Percentiles rank a stretch among this genome's conserved stretches.
Evolutionary conservation across 2,113 vertebrate species (phyloP).

Genomic region (Xenopus laevis): DNA sequence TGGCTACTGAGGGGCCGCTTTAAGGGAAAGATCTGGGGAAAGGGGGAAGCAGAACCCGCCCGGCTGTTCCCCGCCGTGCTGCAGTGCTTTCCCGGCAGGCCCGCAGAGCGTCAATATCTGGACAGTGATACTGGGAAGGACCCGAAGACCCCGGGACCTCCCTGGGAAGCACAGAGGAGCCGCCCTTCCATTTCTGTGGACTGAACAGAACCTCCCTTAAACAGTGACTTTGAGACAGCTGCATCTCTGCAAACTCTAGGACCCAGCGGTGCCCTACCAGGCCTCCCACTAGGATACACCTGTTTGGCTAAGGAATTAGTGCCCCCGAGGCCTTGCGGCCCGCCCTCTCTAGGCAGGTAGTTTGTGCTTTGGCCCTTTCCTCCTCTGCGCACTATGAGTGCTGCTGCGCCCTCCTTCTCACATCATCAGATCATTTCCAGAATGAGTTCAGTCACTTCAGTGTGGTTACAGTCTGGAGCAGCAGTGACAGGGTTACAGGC

Average conservation of each 20-base stretch:
- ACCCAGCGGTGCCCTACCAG: constrained; percentile 3
- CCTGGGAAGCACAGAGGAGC: too few relatives aligned
- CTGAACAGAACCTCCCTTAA: too few relatives aligned
- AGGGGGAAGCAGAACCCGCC: too few relatives aligned
- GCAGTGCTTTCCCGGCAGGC: too few relatives aligned
- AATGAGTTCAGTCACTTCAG: constrained; percentile 37
- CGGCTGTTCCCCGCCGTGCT: background rate
- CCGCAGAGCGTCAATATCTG: too few relatives aligned
- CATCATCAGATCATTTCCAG: constrained; percentile 34
- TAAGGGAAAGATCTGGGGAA: too few relatives aligned
- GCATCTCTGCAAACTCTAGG: constrained; percentile 33
- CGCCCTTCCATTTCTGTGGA: too few relatives aligned
- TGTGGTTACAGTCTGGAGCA: constrained; percentile 20
- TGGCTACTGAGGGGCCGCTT: too few relatives aligned
- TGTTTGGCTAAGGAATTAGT: constrained; percentile 13
- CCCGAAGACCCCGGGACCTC: too few relatives aligned
- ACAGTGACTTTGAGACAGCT: too few relatives aligned
- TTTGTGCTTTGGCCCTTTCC: constrained; percentile 13
- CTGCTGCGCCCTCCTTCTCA: constrained; percentile 21
- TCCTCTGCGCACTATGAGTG: constrained; percentile 19
- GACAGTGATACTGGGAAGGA: too few relatives aligned
- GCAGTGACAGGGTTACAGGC: too few relatives aligned
- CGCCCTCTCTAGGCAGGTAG: constrained; percentile 32
- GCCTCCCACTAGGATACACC: constrained; percentile 39
- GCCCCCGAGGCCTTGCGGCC: background rate